Base-by-base conservation (phyloP, 2,888 invertebrate genomes). In the Nematopogon swammerdamellus region DNA sequence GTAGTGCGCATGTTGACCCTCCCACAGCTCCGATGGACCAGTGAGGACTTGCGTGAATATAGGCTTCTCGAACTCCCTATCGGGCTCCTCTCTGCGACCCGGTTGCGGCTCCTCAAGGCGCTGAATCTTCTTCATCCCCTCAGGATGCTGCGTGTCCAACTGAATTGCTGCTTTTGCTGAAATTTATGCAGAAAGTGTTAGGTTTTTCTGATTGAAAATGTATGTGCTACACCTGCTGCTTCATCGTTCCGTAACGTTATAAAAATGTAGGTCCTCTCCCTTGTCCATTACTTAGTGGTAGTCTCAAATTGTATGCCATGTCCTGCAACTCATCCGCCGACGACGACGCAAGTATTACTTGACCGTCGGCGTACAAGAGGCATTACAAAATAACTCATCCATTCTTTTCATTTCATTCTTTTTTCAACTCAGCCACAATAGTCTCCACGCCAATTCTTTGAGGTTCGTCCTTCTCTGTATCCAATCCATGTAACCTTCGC, bases 81-180 rank as follows among this genome's bases (percentile, higher is more conserved):
- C 95, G 0, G 89, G 88, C 62, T 90, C 89, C 50, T 89, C 89
- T 6, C 85, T 72, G 51, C 86, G 84, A 36, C 85, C 84, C 49
- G 85, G 84, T 48, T 83, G 80, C 25, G 88, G 88, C 59, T 88
- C 86, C 70, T 97, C 96, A 49, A 97, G 75, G 61, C 89, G 87
- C 59, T 89, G 91, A 59, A 95, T 95, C 77, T 90, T 93, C 58
- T 85, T 91, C 83, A 93, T 92, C 57, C 92, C 95, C 73, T 95
- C 94, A 19, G 95, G 95, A 72, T 97, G 95, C 67, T 95, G 94
- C 4, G 92, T 91, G 53, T 95, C 95, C 65, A 92, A 68, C 68
- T 92, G 89, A 60, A 95, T 93, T 57, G 86, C 88, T 53, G 92
- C 92, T 74, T 94, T 91, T 53, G 89, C 89, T 89, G 62, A 17